phyloP scores from a whole-genome alignment of 2,888 invertebrate species.

The Spicauda simplicius region DNA sequence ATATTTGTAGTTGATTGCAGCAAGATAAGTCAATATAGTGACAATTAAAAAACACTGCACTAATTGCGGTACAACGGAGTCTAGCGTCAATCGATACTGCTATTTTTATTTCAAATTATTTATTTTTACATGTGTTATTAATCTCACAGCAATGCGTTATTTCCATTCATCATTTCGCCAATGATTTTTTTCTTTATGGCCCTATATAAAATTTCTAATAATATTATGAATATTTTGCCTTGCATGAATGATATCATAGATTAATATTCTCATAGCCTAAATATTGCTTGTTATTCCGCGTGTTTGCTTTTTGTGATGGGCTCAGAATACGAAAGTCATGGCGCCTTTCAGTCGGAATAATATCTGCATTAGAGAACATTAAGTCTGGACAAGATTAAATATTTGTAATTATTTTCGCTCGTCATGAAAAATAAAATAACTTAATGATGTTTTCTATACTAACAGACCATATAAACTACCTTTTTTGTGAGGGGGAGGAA shows the following conservation, averaged over 20 bases:
- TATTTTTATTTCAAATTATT: too few relatives aligned
- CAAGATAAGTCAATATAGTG: too few relatives aligned
- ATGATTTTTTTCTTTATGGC: too few relatives aligned
- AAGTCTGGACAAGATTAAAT: background rate
- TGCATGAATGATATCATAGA: constrained; percentile 15
- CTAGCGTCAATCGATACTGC: too few relatives aligned
- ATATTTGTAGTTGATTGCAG: too few relatives aligned
- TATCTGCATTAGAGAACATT: constrained; percentile 5
- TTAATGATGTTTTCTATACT: background rate
- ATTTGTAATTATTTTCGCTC: background rate
- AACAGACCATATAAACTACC: too few relatives aligned
- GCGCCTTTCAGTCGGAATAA: background rate
- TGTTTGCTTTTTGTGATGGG: constrained; percentile 2
- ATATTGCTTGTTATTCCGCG: constrained; percentile 55
- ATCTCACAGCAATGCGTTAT: too few relatives aligned
- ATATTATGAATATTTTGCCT: background rate
- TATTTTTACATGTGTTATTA: too few relatives aligned
- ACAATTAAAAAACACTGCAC: too few relatives aligned
- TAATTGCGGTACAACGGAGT: too few relatives aligned
- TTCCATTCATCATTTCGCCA: too few relatives aligned
- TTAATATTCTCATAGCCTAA: constrained; percentile 18
- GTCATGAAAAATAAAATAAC: background rate
- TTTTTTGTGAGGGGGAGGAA: too few relatives aligned
- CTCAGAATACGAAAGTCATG: background rate
- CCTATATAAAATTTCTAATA: background rate